These are phyloP conservation scores for Drosophila atripex DNA, from an alignment of 2,888 invertebrate genomes.

Conservation along the genomic window DNA sequence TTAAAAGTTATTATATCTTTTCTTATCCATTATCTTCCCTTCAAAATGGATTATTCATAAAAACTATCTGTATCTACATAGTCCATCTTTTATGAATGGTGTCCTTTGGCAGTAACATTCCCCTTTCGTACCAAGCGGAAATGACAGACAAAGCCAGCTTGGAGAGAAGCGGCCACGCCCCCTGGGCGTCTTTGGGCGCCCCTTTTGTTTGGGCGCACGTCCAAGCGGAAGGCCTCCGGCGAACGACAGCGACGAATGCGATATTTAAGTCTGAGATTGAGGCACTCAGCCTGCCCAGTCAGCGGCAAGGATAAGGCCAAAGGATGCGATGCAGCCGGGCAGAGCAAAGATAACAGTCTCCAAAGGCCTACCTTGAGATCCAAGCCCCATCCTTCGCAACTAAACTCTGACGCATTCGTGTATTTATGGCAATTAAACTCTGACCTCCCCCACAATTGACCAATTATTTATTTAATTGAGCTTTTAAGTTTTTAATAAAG, in stretches of 20 bases:
- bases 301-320: constrained; percentile 7
- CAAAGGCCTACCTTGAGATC: constrained; percentile 22
- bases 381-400: background rate
- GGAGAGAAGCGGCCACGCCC: constrained; percentile 30
- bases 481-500: constrained; percentile 28
- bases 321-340: constrained; percentile 36
- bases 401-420: constrained; percentile 25
- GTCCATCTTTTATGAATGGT: background rate
- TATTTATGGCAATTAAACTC: constrained; percentile 70
- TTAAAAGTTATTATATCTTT: background rate
- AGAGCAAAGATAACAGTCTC: constrained; percentile 36
- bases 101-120: constrained; percentile 9
- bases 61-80: background rate
- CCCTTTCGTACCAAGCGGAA: constrained; percentile 33
- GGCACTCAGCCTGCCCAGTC: constrained; percentile 15
- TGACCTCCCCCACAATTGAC: constrained; percentile 9
- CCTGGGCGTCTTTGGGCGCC: constrained; percentile 5
- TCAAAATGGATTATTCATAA: background rate
- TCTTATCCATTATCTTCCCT: background rate
- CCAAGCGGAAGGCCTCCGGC: constrained; percentile 38
- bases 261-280: constrained; percentile 41
- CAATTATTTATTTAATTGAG: constrained; percentile 40
- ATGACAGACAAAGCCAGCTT: constrained; percentile 45
- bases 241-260: constrained; percentile 46
- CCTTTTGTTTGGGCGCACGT: constrained; percentile 43